Evolutionary conservation across 2,797 vertebrate species (phyloP), one percentile per base, ranked within the genome.

Genomic region (Botia almorhae): DNA sequence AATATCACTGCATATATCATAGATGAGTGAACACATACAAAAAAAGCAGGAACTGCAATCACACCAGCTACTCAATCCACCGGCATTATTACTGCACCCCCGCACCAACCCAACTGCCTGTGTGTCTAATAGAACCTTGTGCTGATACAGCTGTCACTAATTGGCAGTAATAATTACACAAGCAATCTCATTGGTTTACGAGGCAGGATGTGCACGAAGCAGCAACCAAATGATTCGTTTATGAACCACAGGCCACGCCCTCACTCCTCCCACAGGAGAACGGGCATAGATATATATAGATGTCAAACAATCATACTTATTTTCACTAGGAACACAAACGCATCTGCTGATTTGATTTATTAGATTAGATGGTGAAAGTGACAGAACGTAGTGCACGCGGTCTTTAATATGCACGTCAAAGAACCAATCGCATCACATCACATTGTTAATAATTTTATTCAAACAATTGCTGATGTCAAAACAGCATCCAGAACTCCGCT

Each of bases 351-450:
- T 8, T 67, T 7, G 48, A 11, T 50, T 51, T 75, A 46, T 74
- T 2, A 1, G 60, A 51, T 74, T 23, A 36, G 69, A 61, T 21
- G 64, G 46, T 8, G n/a, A 51, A 64, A 58, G 56, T 23, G 19
- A 58, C 10, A 12, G 56, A 58, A 19, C 6, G 33, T 51, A 21
- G 46, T 23, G 50, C 60, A 48, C 23, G 17, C 36, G 46, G 60
- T 64, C 46, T 75, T 29, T 65, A 65, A 39, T 65, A 53, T 36
- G 48, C 61, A 75, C 60, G 65, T 65, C 61, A 65, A 75, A 75
- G 61, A 21, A 26, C 3, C 2, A 2, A 19, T 67, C 5, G 1
- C 50, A 67, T 76, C 46, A 53, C 29, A 76, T 76, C 51, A 50
- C 48, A 50, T 76, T 67, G 48, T 67, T 67, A 26, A 13, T 55